These are phyloP conservation scores for Rhinogobius similis DNA, from an alignment of 2,113 vertebrate genomes.

Conservation along the genomic window DNA sequence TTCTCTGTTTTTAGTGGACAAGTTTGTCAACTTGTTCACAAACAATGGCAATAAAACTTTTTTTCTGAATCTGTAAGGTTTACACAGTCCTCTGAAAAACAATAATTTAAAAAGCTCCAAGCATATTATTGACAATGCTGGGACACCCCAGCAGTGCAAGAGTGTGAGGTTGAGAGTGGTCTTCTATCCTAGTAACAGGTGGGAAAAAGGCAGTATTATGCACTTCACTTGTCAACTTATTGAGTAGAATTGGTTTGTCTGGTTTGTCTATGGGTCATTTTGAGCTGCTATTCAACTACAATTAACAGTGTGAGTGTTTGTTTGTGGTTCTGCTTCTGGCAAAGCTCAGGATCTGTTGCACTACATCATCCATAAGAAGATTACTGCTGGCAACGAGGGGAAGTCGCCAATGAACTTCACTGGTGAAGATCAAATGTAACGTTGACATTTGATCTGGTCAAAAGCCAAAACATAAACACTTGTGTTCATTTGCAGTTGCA, in stretches of 20 bases:
- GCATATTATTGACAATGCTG: no score
- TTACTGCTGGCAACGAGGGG: conserved; percentile 51
- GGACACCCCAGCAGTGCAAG: no score
- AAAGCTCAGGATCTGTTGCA: conserved; percentile 65
- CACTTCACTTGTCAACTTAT: no score
- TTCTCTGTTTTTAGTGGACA: no score
- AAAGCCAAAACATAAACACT: conserved; percentile 19
- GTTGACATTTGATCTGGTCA: conserved; percentile 14
- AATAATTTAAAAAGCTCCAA: no score
- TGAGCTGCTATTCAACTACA: neutral
- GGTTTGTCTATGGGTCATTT: neutral
- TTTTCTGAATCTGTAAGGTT: no score
- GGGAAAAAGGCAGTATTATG: no score
- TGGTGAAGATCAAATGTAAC: conserved; percentile 24
- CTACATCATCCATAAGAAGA: conserved; percentile 65
- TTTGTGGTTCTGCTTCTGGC: conserved; percentile 33
- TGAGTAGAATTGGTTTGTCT: neutral
- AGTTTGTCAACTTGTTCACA: no score
- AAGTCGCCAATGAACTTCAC: conserved; percentile 56
- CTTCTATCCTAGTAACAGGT: no score
- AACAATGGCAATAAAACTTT: no score
- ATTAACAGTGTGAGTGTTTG: neutral
- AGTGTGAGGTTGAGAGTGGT: no score
- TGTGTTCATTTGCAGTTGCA: neutral
- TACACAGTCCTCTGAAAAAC: no score